Evolutionary conservation across 2,113 vertebrate species (phyloP), one percentile per base, ranked within the genome.

Genomic region (Aix galericulata): DNA sequence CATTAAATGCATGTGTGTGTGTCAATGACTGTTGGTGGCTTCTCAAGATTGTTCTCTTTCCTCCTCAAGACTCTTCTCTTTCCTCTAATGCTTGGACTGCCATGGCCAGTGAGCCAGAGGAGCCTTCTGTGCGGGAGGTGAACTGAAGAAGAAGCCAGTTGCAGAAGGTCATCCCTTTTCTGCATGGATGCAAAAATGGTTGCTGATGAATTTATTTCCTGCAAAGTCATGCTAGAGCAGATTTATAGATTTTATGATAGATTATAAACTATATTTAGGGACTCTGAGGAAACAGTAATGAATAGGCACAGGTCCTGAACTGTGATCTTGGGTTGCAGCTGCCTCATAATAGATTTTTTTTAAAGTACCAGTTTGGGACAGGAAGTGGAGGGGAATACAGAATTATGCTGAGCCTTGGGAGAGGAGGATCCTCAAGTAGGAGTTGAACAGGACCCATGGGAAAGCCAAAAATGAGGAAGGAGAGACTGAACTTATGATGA

Each of bases 161-260:
- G 34, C 77, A 91, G 69, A 75, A 92, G 89, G 77, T 89, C 75
- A 62, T 38, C 15, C 17, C 13, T 53, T 81, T 89, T 60, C 48
- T 82, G 18, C n/a, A 67, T 2, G 13, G 38, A 80, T 14, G 31
- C 44, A 94, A 68, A 92, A 89, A 88, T 29, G 72, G 59, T 93
- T 1, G 36, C 34, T 78, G 89, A 86, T 91, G 82, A 80, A 95
- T 94, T 91, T 89, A 46, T 68, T 96, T 97, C 95, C 94, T 75
- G 64, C 0, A 5, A 72, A 58, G 79, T 93, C 4, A 1, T 40
- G 56, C 56, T 75, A 48, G 48, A 92, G 86, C 74, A 95, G 95
- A 96, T 97, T 96, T 96, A 97, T 96, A 97, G 96, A 92, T 92
- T 79, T 81, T 88, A 69, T 82, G 69, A 97, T 97, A 94, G 95